Evolutionary conservation across 2,797 vertebrate genomes (phyloP), one percentile per base, ranked within the genome.

Genomic region (Decapterus maruadsi): DNA sequence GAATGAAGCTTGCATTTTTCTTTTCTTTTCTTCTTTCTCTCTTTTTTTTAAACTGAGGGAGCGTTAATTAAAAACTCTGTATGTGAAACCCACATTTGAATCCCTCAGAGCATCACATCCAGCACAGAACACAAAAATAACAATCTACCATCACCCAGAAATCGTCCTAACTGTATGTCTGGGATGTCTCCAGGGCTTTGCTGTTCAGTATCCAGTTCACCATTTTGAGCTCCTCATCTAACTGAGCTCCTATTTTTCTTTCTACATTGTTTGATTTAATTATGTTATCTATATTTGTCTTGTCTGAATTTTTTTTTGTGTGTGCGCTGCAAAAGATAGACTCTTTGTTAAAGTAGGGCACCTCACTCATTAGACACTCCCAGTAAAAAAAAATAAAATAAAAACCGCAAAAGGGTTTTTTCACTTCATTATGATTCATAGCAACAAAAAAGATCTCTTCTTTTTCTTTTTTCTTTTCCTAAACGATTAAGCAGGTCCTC

Each of bases 241-340:
- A 73, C 80, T 40, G 38, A 74, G 76, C 57, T 84, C 68, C 66
- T 67, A 65, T 88, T 85, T 85, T 85, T 83, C 76, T 68, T 85
- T 80, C 72, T 60, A 75, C 79, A 77, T 86, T 92, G 84, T 89
- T 92, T 92, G 84, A 90, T 93, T 91, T 91, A 92, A 93, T 92
- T 89, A 89, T 89, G 87, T 86, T 90, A 87, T 93, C 87, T 92
- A 90, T 93, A 90, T 93, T 92, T 93, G 90, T 90, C 90, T 88
- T 90, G 80, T 89, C 85, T 86, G 74, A 58, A 85, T 81, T 90
- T 87, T 90, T 87, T 34, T 34, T 26, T 26, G 55, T 82, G 81
- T 82, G 78, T 59, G 68, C 13, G 19, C 77, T 72, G 80, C 80
- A 85, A 88, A 89, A 88, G 85, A 89, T 78, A 78, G 83, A 82